Conservation (phyloP, 2,888 invertebrate species). For the Strigamia transsilvanica region DNA sequence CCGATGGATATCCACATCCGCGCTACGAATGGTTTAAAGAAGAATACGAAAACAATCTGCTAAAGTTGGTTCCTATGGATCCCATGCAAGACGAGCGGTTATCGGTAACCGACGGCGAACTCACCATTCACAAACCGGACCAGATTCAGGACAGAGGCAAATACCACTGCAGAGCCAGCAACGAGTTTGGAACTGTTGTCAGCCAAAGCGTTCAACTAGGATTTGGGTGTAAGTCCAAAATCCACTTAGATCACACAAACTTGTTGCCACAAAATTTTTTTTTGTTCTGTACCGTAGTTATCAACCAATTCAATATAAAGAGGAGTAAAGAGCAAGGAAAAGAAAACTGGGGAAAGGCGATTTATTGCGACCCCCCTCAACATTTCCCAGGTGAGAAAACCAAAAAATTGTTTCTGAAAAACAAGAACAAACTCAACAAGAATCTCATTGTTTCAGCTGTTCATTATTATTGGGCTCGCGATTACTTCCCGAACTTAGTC, state of each 20-base stretch:
- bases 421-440: too few species aligned
- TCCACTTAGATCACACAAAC: too few species aligned
- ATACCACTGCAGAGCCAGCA: slow-evolving; percentile 92
- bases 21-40: slow-evolving; percentile 90
- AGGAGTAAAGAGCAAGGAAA: slow-evolving; percentile 83
- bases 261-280: background rate
- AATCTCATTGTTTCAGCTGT: slow-evolving; percentile 68
- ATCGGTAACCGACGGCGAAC: slow-evolving; percentile 88
- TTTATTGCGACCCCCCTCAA: slow-evolving; percentile 91
- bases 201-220: slow-evolving; percentile 87
- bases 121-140: slow-evolving; percentile 87
- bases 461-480: slow-evolving; percentile 90
- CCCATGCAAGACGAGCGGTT: slow-evolving; percentile 78
- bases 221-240: slow-evolving; percentile 74
- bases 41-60: slow-evolving; percentile 80
- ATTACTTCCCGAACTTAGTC: slow-evolving; percentile 88
- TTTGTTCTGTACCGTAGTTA: too few species aligned
- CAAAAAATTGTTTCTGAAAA: background rate
- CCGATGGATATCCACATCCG: slow-evolving; percentile 83
- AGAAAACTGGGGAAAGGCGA: slow-evolving; percentile 92
- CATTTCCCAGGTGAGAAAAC: slow-evolving; percentile 76
- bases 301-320: slow-evolving; percentile 88
- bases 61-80: slow-evolving; percentile 78
- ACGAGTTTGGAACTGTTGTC: slow-evolving; percentile 85
- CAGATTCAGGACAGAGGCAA: slow-evolving; percentile 81